phyloP scores from a whole-genome alignment of 1,140 invertebrate species.

The honey bee (Apis mellifera) region Amel_HAv3.1 CM009942.2:5037001-5037500 shows the following conservation, averaged over 20 bases:
- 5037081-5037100: constrained; percentile 24
- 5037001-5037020: not conserved
- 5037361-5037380: not conserved
- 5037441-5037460: not conserved
- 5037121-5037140: constrained; percentile 68
- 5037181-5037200: constrained; percentile 45
- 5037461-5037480: not conserved
- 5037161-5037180: constrained; percentile 26
- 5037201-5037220: constrained; percentile 60
- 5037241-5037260: not conserved
- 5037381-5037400: not conserved
- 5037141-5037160: constrained; percentile 69
- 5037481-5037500: not conserved
- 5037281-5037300: constrained; percentile 35
- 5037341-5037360: not conserved
- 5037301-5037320: no score
- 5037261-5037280: constrained; percentile 62
- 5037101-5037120: constrained; percentile 36
- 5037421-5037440: not conserved
- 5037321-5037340: constrained; percentile 45
- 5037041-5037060: not conserved
- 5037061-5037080: not conserved
- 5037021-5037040: not conserved
- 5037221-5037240: constrained; percentile 43
- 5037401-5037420: not conserved